Percentiles rank a stretch among this genome's conserved stretches.
Evolutionary conservation across 1,140 invertebrate genomes (phyloP).

Genomic region (Lordiphosa stackelbergi): DNA sequence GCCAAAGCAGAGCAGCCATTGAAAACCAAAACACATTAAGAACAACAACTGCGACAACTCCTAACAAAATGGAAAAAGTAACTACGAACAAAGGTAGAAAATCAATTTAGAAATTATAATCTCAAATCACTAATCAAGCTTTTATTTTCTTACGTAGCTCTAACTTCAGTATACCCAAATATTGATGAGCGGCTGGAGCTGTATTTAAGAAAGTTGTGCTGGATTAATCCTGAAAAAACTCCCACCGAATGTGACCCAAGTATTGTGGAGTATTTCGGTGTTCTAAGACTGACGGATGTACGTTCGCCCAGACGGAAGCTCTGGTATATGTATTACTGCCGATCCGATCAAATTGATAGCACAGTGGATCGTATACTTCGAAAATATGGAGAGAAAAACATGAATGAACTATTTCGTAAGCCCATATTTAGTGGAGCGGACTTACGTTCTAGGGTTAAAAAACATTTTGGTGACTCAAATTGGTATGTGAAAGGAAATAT

Average conservation of each 20-base stretch:
- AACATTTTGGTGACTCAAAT: slow-evolving; percentile 35
- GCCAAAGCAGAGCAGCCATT: no score
- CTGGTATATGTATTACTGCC: slow-evolving; percentile 53
- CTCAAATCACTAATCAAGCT: no score
- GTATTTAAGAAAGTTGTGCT: slow-evolving; percentile 24
- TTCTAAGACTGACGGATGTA: slow-evolving; percentile 39
- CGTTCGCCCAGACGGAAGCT: slow-evolving; percentile 39
- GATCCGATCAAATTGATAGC: slow-evolving; percentile 22
- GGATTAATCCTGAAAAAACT: background rate
- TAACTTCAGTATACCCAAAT: slow-evolving; percentile 14
- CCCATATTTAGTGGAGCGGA: slow-evolving; percentile 37
- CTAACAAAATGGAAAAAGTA: no score
- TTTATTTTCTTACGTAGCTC: background rate
- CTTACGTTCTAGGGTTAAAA: slow-evolving; percentile 40
- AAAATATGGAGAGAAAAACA: slow-evolving; percentile 58
- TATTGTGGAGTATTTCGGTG: slow-evolving; percentile 46
- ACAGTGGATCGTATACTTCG: slow-evolving; percentile 41
- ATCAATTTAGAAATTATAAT: no score
- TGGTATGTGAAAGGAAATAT: slow-evolving; percentile 58
- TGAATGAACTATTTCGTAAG: slow-evolving; percentile 55
- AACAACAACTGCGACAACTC: no score
- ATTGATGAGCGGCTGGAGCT: slow-evolving; percentile 36
- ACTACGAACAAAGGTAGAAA: no score
- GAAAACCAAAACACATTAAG: no score
- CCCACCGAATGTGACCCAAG: slow-evolving; percentile 16